Evolutionary conservation across 2,888 invertebrate genomes (phyloP).

Genomic region (Trilocha varians): DNA sequence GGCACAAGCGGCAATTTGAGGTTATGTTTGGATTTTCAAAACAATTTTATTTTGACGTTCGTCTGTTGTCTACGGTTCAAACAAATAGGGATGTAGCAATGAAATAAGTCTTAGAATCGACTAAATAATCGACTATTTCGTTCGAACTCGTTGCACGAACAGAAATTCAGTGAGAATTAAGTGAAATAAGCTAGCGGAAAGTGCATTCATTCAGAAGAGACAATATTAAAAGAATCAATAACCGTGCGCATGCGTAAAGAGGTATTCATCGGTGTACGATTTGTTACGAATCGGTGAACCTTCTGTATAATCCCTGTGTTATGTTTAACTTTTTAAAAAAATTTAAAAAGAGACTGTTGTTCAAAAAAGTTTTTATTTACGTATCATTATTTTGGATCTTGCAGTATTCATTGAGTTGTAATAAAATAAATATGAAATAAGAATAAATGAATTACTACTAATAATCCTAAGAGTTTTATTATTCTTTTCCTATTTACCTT

Average conservation of each 20-base stretch:
- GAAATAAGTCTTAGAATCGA: not conserved
- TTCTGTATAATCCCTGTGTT: too few species aligned
- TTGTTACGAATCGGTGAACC: too few species aligned
- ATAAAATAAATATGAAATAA: too few species aligned
- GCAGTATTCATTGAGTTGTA: too few species aligned
- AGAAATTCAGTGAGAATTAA: not conserved
- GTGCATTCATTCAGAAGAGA: not conserved
- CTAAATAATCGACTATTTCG: not conserved
- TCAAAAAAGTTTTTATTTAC: too few species aligned
- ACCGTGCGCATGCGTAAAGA: slow-evolving; percentile 24
- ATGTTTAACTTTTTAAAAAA: too few species aligned
- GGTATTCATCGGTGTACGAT: too few species aligned
- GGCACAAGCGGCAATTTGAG: slow-evolving; percentile 8
- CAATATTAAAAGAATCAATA: slow-evolving; percentile 27
- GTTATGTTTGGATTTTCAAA: slow-evolving; percentile 18
- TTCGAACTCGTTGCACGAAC: not conserved
- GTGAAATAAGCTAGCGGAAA: not conserved
- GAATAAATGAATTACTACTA: too few species aligned
- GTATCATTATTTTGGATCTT: too few species aligned
- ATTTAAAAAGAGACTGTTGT: too few species aligned
- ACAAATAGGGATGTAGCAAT: not conserved
- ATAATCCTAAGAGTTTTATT: too few species aligned
- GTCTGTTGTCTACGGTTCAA: not conserved
- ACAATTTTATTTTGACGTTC: not conserved
- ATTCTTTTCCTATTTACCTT: too few species aligned